Base-by-base conservation (phyloP, 2,888 invertebrate genomes). In the Cataglyphis rosenhaueri region DNA sequence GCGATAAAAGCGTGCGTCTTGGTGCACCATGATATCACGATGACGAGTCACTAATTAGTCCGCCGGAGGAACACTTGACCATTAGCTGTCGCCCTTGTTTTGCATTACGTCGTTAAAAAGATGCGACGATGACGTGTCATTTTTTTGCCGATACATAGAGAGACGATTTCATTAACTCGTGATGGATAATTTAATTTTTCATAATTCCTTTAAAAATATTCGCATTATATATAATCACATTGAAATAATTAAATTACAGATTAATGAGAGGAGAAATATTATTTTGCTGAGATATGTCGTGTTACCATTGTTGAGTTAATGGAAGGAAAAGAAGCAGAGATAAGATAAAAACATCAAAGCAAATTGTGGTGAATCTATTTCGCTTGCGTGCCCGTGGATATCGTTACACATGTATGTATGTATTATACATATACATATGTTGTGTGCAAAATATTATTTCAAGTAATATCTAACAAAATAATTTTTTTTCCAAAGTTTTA, bases 1-100 rank as follows among this genome's bases (percentile, higher is more conserved):
- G 75, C 52, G 65, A 78, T 76, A 82, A 65, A 66, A 55, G 25
- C 55, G 59, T 29, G 55, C 29, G 38, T 29, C 25, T 59, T 10
- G 41, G n/a, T 44, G 38, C 66, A 57, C n/a, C 35, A 12, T 8
- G 41, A 29, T 35, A 57, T 76, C 55, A 68, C 68, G 12, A 21
- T 70, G 55, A 76, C 32, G 15, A 41, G 38, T 21, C 55, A 41
- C 76, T 76, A 59, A 79, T 79, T 79, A 79, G 57, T 78, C 44
- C 41, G 15, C 32, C 59, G 57, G 32, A 8, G 57, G 21, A 59
- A 78, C 57, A 44, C 25, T 59, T 25, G n/a, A 48, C 35, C 21
- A 35, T 32, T 44, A 59, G 25, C 71, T 44, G 70, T 68, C 57
- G 12, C 15, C 18, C 32, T 32, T 44, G 15, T 70, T 78, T 78